Base-by-base conservation (phyloP, 64 coral and sea anemone genomes). In the Montipora cactus region DNA sequence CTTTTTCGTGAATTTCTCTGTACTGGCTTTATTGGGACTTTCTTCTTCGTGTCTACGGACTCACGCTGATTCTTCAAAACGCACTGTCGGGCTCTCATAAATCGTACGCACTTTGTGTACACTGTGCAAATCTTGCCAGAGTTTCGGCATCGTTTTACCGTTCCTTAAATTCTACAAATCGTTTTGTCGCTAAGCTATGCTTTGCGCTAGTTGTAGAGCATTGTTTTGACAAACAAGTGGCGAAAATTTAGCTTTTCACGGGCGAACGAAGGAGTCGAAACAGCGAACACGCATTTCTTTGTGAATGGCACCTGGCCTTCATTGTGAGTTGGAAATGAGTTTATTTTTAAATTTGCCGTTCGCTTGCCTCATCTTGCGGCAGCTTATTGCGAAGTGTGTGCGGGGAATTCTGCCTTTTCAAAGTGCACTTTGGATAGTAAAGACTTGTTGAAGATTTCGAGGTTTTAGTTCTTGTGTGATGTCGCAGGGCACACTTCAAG, bases 241-340 rank as follows among this genome's bases (percentile, higher is more conserved):
- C 47, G 19, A 70, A 86, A 67, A 86, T 22, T 14, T 71, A 86
- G 45, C 18, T 86, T 72, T 18, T 59, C 66, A 64, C 82, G 3
- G 82, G 61, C 44, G 66, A 86, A 44, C 64, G 82, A 86, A 86
- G 62, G 9, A 86, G 66, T 71, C 13, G 82, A 70, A 86, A 79
- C 88, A 68, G 37, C 79, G 89, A 91, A 91, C 79, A 83, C 79
- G 89, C 89, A 86, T 86, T 86, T 86, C 82, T 91, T 91, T 91
- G 89, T 91, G 78, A 91, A 80, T 67, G 89, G 89, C 89, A 91
- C 89, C 89, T 91, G 89, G 89, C 53, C 89, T 28, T 82, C 25
- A 82, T 91, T 91, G 89, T 91, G 76, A 91, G 89, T 73, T 81
- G 47, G 82, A 86, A 70, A 72, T 71, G 47, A 59, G 68, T 49